These are phyloP conservation scores for Caenorhabditis sp. DNA, from an alignment of 2,888 invertebrate genomes.

Conservation along the genomic window DNA sequence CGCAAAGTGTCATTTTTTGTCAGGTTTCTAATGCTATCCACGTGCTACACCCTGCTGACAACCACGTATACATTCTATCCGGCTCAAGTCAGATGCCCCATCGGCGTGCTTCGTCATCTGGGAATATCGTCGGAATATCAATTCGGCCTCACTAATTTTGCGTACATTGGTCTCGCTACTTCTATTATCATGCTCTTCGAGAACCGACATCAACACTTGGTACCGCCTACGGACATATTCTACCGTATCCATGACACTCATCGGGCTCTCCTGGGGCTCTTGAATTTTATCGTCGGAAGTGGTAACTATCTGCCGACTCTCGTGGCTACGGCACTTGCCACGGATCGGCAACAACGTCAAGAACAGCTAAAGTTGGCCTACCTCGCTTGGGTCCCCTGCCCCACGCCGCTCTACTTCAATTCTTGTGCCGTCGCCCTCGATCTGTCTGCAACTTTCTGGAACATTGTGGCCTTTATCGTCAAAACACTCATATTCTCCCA, in stretches of 20 bases:
- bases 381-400: slow-evolving; percentile 13
- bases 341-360: neutral
- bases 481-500: slow-evolving; percentile 1
- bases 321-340: neutral
- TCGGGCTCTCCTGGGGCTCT: slow-evolving; percentile 9
- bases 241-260: neutral
- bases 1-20: neutral
- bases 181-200: slow-evolving; percentile 25
- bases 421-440: slow-evolving; percentile 8
- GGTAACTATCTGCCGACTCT: neutral
- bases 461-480: slow-evolving; percentile 1
- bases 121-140: slow-evolving; percentile 4
- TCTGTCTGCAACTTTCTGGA: slow-evolving; percentile 3
- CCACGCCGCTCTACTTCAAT: slow-evolving; percentile 19
- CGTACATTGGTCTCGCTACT: slow-evolving; percentile 16
- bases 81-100: slow-evolving; percentile 26
- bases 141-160: slow-evolving; percentile 5
- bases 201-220: slow-evolving; percentile 21
- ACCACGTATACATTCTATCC: slow-evolving; percentile 33
- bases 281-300: slow-evolving; percentile 20
- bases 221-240: slow-evolving; percentile 1
- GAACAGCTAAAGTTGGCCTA: slow-evolving; percentile 5
- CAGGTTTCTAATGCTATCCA: slow-evolving; percentile 19
- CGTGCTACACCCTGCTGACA: slow-evolving; percentile 33
- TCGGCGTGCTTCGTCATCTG: slow-evolving; percentile 12